Evolutionary conservation across 2,888 invertebrate genomes (phyloP), one percentile per base, ranked within the genome.

Genomic region (Gymnosoma rotundatum): DNA sequence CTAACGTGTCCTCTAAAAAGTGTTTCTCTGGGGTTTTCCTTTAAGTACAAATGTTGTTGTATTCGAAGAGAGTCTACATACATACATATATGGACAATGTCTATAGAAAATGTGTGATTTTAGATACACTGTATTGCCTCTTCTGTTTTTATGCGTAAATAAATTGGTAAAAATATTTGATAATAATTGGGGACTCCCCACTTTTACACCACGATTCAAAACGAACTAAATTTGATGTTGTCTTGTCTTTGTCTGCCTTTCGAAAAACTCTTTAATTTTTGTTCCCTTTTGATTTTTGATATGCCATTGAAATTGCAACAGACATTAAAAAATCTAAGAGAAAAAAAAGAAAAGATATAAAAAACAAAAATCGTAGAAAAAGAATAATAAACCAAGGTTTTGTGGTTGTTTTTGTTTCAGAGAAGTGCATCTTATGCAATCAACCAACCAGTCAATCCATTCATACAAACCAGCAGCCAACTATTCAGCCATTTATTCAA

Each of bases 351-450:
- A n/a, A 48, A 48, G 16, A 14, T 14, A 48, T 4, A 3, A 63
- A 56, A 42, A 72, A 58, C 3, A 38, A 56, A 45, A 73, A 66
- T 60, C 52, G 66, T 66, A 66, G 32, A 58, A 66, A 64, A 25
- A 72, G 48, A 72, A 64, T 38, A 72, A 72, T 75, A 70, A 79
- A 80, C 60, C 66, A 66, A 25, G 54, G 74, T 83, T 83, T 75
- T 80, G 83, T 80, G 83, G 83, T 83, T 80, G 70, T 79, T 80
- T 83, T 80, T 83, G 75, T 80, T 72, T 67, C 61, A 76, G 60
- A 76, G 79, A 83, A 83, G 83, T 83, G 79, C 79, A 83, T 83
- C 83, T 83, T 83, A 83, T 72, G 73, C 80, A 83, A 76, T 72
- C 75, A 83, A 54, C 79, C 79, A 83, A 83, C 80, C 80, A 79